Conservation (phyloP, 2,113 vertebrate genomes). For the Mola mola region DNA sequence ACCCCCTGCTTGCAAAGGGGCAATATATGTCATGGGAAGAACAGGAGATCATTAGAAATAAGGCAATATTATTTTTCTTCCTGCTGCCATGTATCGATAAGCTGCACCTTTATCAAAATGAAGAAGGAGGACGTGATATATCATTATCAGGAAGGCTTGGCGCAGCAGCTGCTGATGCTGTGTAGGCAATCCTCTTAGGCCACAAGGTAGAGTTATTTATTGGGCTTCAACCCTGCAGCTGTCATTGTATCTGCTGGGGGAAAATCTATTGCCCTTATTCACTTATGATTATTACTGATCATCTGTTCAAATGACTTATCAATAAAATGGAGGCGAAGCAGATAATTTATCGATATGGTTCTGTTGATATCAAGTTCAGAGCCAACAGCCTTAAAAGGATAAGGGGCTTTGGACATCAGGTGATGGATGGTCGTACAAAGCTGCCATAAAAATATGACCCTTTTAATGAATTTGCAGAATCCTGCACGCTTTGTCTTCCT, state of each 20-base stretch:
- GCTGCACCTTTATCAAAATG: slow-evolving; percentile 76
- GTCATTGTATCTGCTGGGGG: slow-evolving; percentile 53
- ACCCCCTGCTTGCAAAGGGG: slow-evolving; percentile 57
- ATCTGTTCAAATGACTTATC: slow-evolving; percentile 85
- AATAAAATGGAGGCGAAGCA: slow-evolving; percentile 81
- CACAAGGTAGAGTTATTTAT: slow-evolving; percentile 72
- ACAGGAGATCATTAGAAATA: slow-evolving; percentile 72
- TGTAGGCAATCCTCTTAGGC: slow-evolving; percentile 77
- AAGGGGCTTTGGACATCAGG: slow-evolving; percentile 57
- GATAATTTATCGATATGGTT: slow-evolving; percentile 82
- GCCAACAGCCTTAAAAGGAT: slow-evolving; percentile 84
- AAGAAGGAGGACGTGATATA: slow-evolving; percentile 67
- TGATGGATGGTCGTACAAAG: slow-evolving; percentile 75
- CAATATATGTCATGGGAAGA: slow-evolving; percentile 67
- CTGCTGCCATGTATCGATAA: slow-evolving; percentile 65
- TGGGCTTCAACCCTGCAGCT: slow-evolving; percentile 12
- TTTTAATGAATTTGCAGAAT: slow-evolving; percentile 78
- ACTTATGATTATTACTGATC: slow-evolving; percentile 91
- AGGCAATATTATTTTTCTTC: slow-evolving; percentile 70
- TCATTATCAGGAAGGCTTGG: slow-evolving; percentile 69
- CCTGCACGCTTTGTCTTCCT: slow-evolving; percentile 36
- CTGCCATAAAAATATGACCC: slow-evolving; percentile 73
- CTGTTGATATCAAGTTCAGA: slow-evolving; percentile 87
- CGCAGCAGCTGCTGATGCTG: slow-evolving; percentile 57
- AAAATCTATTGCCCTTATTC: slow-evolving; percentile 81